Conservation (phyloP, 2,888 invertebrate genomes). For the Uropetala carovei region DNA sequence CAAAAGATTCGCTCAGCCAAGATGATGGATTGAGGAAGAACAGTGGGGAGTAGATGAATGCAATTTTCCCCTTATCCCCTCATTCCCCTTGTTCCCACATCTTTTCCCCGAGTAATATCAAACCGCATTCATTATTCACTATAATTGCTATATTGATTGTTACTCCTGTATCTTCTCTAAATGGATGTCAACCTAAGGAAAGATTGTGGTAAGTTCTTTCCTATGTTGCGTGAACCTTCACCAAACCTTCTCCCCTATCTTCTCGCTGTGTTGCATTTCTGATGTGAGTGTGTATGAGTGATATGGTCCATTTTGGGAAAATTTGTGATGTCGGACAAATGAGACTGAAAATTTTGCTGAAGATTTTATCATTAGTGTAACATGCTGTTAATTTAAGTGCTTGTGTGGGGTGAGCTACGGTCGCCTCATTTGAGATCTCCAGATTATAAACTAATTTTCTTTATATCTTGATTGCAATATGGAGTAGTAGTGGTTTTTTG, state of each 20-base stretch:
- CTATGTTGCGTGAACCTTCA: slow-evolving; percentile 50
- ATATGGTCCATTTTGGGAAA: slow-evolving; percentile 29
- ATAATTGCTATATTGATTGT: slow-evolving; percentile 57
- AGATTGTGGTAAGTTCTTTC: slow-evolving; percentile 58
- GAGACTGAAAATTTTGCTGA: slow-evolving; percentile 59
- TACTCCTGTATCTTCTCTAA: slow-evolving; percentile 60
- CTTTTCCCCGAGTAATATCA: slow-evolving; percentile 38
- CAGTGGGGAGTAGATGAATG: neutral
- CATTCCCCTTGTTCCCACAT: slow-evolving; percentile 12
- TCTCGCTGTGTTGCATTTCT: slow-evolving; percentile 57
- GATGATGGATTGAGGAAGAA: neutral
- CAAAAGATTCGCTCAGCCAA: neutral
- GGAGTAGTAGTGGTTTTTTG: slow-evolving; percentile 44
- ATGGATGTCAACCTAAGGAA: slow-evolving; percentile 56
- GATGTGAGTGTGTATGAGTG: slow-evolving; percentile 41
- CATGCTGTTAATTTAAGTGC: slow-evolving; percentile 53
- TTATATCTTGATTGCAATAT: slow-evolving; percentile 41
- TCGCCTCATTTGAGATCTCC: slow-evolving; percentile 38
- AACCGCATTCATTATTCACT: slow-evolving; percentile 56
- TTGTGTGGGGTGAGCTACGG: slow-evolving; percentile 1
- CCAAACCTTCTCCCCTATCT: slow-evolving; percentile 38
- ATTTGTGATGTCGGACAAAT: slow-evolving; percentile 59
- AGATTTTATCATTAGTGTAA: slow-evolving; percentile 47
- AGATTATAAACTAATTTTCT: slow-evolving; percentile 33
- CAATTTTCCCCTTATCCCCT: neutral